Evolutionary conservation across 2,888 invertebrate genomes (phyloP).

Genomic region (Poecilobothrus nobilitatus): DNA sequence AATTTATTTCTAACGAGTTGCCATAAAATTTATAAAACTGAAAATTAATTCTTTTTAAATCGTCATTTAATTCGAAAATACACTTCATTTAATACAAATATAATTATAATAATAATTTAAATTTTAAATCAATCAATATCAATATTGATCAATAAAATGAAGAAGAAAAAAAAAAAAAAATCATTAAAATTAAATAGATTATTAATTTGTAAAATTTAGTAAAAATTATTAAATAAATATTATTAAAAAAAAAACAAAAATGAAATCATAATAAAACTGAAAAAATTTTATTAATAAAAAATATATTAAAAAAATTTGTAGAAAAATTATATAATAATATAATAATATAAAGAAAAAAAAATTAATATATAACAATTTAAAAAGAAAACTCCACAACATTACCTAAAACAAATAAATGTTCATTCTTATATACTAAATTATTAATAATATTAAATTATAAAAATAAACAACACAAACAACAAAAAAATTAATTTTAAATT

Average conservation of each 20-base stretch:
- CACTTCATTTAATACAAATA: no score
- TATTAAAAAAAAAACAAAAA: not conserved
- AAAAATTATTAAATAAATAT: not conserved
- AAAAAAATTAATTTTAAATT: not conserved
- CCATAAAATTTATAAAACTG: no score
- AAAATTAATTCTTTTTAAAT: no score
- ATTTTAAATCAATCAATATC: not conserved
- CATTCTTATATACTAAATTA: conserved; percentile 3
- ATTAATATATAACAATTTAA: no score
- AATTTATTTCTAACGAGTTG: no score
- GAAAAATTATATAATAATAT: not conserved
- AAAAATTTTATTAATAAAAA: not conserved
- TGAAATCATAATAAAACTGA: not conserved
- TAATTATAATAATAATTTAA: no score
- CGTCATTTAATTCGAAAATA: no score
- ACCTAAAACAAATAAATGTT: not conserved
- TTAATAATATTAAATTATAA: no score
- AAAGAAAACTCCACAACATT: no score
- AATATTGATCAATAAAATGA: no score
- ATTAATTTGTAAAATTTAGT: not conserved
- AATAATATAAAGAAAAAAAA: not conserved
- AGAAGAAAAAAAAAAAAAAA: no score
- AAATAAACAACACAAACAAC: not conserved
- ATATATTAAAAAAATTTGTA: not conserved
- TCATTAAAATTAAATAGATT: not conserved